Evolutionary conservation across 2,888 invertebrate genomes (phyloP).

Genomic region (Ochlodes sylvanus): DNA sequence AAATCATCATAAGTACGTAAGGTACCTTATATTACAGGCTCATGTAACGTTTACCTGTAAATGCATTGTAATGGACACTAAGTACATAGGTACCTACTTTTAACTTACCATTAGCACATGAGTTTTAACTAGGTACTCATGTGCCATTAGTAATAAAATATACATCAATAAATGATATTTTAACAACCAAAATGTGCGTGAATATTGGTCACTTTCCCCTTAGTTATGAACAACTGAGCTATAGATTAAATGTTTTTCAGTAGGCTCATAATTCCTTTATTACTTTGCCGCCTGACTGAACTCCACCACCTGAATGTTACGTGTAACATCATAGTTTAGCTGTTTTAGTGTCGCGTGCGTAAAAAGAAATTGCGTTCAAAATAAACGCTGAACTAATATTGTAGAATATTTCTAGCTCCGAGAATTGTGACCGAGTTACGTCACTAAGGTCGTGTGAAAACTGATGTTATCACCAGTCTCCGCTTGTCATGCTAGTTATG

Average conservation of each 20-base stretch:
- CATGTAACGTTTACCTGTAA: too few relatives aligned
- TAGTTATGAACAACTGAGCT: neutral
- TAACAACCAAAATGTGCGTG: too few relatives aligned
- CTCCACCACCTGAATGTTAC: neutral
- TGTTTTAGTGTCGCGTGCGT: slow-evolving; percentile 13
- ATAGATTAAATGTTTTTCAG: too few relatives aligned
- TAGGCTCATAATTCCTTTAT: neutral
- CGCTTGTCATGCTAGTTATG: slow-evolving; percentile 36
- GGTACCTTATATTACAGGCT: too few relatives aligned
- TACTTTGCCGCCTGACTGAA: neutral
- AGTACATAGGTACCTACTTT: too few relatives aligned
- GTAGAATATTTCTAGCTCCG: slow-evolving; percentile 27
- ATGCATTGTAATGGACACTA: too few relatives aligned
- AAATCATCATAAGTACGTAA: too few relatives aligned
- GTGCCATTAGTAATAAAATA: too few relatives aligned
- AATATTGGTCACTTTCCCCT: neutral
- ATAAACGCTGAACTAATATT: slow-evolving; percentile 35
- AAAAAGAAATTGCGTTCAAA: slow-evolving; percentile 31
- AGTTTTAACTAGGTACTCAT: too few relatives aligned
- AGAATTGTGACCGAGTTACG: slow-evolving; percentile 30
- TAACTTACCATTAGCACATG: too few relatives aligned
- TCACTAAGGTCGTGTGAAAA: slow-evolving; percentile 37
- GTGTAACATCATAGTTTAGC: neutral
- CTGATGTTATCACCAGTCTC: slow-evolving; percentile 35
- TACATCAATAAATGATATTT: too few relatives aligned